These are phyloP conservation scores for Priapulus caudatus DNA, from an alignment of 2,888 invertebrate genomes.

Conservation along the genomic window DNA sequence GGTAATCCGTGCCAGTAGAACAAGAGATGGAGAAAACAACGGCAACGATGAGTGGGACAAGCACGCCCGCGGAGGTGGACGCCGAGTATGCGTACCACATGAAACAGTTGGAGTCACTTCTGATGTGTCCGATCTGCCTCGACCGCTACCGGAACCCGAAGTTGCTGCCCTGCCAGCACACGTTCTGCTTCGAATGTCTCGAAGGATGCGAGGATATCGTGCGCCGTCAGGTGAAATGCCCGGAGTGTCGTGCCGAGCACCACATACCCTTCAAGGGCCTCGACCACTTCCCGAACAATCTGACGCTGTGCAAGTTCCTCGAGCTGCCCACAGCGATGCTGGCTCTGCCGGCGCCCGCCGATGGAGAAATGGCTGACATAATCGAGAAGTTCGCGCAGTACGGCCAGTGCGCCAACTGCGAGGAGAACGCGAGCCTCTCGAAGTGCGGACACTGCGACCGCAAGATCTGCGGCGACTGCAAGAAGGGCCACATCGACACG, in stretches of 20 bases:
- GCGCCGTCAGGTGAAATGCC: slow-evolving; percentile 88
- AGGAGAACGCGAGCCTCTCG: slow-evolving; percentile 34
- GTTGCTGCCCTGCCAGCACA: slow-evolving; percentile 96
- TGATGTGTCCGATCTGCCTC: slow-evolving; percentile 95
- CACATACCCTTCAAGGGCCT: slow-evolving; percentile 89
- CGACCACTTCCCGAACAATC: slow-evolving; percentile 87
- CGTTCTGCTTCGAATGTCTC: slow-evolving; percentile 97
- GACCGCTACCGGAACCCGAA: slow-evolving; percentile 97
- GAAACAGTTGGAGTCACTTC: slow-evolving; percentile 61
- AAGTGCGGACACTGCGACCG: slow-evolving; percentile 92
- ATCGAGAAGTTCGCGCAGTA: slow-evolving; percentile 18
- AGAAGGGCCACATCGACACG: slow-evolving; percentile 84
- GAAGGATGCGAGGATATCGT: slow-evolving; percentile 55
- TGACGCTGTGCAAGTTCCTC: slow-evolving; percentile 82
- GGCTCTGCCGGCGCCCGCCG: slow-evolving; percentile 44
- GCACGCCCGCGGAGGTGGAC: slow-evolving; percentile 4
- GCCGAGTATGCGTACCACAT: slow-evolving; percentile 1
- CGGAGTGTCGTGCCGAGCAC: slow-evolving; percentile 94
- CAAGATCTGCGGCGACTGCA: slow-evolving; percentile 91
- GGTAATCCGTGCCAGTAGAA: too few species aligned
- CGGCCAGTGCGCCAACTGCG: slow-evolving; percentile 35
- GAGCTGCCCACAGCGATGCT: slow-evolving; percentile 63
- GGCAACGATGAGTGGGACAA: not conserved
- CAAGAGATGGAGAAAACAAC: too few species aligned
- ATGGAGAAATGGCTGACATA: not conserved